Percentiles rank a stretch among this genome's conserved stretches.
Conservation (phyloP, 2,888 invertebrate genomes). For the Hecatera dysodea region DNA sequence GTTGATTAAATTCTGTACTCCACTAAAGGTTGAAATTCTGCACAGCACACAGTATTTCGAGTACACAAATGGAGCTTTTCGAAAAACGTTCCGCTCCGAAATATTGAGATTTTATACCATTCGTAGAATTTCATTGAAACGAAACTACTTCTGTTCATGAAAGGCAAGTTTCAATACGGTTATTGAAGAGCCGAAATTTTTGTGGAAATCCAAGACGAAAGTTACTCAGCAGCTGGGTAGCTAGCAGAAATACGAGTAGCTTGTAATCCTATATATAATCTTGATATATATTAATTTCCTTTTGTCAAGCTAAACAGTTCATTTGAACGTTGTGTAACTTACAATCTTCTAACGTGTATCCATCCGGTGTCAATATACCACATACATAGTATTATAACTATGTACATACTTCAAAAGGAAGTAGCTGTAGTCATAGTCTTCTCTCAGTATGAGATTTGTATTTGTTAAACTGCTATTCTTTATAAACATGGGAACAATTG, state of each 20-base stretch:
- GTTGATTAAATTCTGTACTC: conserved; percentile 54
- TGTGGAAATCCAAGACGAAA: neutral
- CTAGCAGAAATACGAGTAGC: neutral
- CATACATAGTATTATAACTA: too few relatives aligned
- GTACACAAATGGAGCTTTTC: conserved; percentile 35
- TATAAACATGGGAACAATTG: conserved; percentile 12
- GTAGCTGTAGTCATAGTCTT: too few relatives aligned
- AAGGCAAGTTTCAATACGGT: conserved; percentile 30
- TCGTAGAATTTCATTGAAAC: conserved; percentile 18
- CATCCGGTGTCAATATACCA: neutral
- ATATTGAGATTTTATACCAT: conserved; percentile 44
- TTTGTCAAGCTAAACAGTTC: neutral
- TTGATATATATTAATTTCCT: too few relatives aligned
- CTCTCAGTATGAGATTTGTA: too few relatives aligned
- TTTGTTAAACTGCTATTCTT: neutral
- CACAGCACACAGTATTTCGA: conserved; percentile 24
- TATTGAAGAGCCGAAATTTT: neutral
- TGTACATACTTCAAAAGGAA: too few relatives aligned
- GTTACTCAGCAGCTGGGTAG: neutral
- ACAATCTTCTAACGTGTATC: neutral
- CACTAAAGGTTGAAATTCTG: conserved; percentile 31
- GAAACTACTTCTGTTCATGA: conserved; percentile 35
- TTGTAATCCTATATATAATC: too few relatives aligned
- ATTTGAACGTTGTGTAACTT: neutral
- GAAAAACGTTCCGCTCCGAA: conserved; percentile 23